Conservation (phyloP, 2,113 vertebrate species). For the Ramphastos sulfuratus region DNA sequence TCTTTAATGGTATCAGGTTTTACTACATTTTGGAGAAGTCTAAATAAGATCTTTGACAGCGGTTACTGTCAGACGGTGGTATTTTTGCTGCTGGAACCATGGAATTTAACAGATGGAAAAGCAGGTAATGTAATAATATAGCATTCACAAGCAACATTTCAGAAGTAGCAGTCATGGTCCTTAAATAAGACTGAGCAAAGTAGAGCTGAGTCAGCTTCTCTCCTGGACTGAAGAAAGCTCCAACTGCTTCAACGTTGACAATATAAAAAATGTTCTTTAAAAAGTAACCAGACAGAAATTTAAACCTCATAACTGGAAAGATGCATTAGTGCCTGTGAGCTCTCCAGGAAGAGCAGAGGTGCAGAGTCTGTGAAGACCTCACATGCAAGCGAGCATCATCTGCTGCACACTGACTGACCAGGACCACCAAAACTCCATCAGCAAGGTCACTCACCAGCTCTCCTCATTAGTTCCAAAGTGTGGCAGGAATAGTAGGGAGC, state of each 20-base stretch:
- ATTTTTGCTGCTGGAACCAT: conserved; percentile 30
- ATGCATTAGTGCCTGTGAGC: fast-evolving
- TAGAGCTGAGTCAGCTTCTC: background rate
- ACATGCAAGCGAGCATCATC: fast-evolving
- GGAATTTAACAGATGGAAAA: conserved; percentile 37
- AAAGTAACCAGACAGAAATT: background rate
- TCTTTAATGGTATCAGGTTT: background rate
- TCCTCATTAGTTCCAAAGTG: fast-evolving
- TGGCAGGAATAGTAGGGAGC: background rate
- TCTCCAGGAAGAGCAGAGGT: background rate
- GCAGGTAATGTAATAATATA: conserved; percentile 31
- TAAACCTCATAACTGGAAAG: background rate
- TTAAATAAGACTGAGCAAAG: conserved; percentile 43
- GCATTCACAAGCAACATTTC: conserved; percentile 14
- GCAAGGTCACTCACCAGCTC: background rate
- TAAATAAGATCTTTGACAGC: conserved; percentile 40
- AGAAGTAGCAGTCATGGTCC: conserved; percentile 19
- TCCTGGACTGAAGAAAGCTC: background rate
- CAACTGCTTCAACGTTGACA: background rate
- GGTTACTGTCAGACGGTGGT: conserved; percentile 13
- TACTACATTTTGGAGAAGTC: background rate
- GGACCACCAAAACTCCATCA: background rate
- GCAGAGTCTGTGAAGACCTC: background rate
- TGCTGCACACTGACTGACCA: fast-evolving
- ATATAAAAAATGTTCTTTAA: background rate